phyloP scores from a whole-genome alignment of 2,888 invertebrate species.

The Ennomos quercinarius region DNA sequence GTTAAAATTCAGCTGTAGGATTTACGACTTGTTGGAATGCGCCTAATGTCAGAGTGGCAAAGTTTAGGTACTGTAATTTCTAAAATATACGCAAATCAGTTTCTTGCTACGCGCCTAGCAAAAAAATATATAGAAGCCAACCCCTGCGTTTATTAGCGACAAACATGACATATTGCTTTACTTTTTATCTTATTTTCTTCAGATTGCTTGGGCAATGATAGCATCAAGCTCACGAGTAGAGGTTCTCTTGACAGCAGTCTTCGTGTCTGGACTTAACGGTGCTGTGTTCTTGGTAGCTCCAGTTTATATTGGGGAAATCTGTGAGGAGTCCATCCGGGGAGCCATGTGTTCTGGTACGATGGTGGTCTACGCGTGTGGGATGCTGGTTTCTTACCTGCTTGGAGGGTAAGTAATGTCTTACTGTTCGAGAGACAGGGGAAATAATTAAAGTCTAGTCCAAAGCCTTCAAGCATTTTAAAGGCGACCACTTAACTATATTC shows the following conservation, averaged over 20 bases:
- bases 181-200: neutral
- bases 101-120: too few species aligned
- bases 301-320: slow-evolving; percentile 66
- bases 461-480: too few species aligned
- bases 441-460: too few species aligned
- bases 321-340: slow-evolving; percentile 68
- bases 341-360: slow-evolving; percentile 61
- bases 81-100: too few species aligned
- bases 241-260: slow-evolving; percentile 56
- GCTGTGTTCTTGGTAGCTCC: slow-evolving; percentile 56
- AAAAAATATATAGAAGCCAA: too few species aligned
- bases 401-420: slow-evolving; percentile 49
- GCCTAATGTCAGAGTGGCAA: too few species aligned
- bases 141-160: too few species aligned
- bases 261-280: slow-evolving; percentile 62
- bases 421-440: slow-evolving; percentile 47
- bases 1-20: too few species aligned
- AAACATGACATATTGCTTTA: too few species aligned
- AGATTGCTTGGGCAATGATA: slow-evolving; percentile 67
- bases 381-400: slow-evolving; percentile 62
- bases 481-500: neutral
- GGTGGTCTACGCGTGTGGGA: slow-evolving; percentile 61
- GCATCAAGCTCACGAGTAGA: slow-evolving; percentile 54
- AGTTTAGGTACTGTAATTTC: too few species aligned
- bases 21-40: too few species aligned